Evolutionary conservation across 2,113 vertebrate species (phyloP).

Genomic region (Menidia beryllina): DNA sequence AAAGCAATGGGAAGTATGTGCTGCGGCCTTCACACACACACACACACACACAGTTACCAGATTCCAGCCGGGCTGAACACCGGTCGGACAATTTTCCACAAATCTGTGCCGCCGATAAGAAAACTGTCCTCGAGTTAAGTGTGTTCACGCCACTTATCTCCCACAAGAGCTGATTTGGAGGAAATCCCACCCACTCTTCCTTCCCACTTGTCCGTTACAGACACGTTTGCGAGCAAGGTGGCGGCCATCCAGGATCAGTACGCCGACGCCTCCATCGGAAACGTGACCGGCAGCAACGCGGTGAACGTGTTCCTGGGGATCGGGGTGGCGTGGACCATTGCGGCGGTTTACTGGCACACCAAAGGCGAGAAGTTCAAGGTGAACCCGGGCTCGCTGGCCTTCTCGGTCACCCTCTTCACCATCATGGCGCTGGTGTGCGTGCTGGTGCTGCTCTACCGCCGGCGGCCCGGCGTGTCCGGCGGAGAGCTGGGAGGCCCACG

Average conservation of each 20-base stretch:
- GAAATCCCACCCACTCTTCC: neutral
- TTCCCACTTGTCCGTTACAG: conserved; percentile 69
- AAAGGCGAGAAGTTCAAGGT: conserved; percentile 82
- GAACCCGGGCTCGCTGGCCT: conserved; percentile 84
- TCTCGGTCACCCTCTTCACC: conserved; percentile 87
- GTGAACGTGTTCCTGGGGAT: conserved; percentile 89
- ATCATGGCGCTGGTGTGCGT: conserved; percentile 80
- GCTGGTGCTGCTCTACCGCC: conserved; percentile 82
- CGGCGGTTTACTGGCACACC: conserved; percentile 83
- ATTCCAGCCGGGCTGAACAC: neutral
- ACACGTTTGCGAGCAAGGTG: conserved; percentile 88
- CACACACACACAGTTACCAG: neutral
- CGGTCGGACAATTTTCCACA: too few relatives aligned
- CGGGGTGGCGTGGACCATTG: conserved; percentile 88
- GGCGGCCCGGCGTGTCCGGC: conserved; percentile 74
- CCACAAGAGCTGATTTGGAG: neutral
- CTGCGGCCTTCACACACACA: neutral
- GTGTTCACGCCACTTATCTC: neutral
- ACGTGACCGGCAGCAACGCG: conserved; percentile 88
- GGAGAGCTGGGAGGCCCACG: conserved; percentile 87
- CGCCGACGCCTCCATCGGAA: conserved; percentile 87
- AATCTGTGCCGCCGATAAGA: neutral
- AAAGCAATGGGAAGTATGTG: neutral
- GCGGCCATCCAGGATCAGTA: conserved; percentile 89
- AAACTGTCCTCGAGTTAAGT: neutral